Evolutionary conservation across 2,797 vertebrate species (phyloP).

Genomic region (Myripristis murdjan): DNA sequence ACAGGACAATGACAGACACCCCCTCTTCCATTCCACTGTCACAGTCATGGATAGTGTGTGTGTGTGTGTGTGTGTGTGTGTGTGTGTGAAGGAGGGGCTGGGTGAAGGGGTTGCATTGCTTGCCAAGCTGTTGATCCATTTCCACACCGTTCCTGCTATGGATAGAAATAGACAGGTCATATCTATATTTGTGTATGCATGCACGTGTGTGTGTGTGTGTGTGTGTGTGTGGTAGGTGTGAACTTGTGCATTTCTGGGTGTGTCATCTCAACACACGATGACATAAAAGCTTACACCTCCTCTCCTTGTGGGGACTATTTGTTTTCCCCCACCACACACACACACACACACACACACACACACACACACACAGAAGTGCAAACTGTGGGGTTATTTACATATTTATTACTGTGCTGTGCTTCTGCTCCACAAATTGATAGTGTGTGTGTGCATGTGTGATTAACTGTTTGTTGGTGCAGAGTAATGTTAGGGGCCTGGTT

Average conservation of each 20-base stretch:
- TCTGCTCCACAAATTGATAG: conserved; percentile 62
- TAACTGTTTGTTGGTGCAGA: conserved; percentile 45
- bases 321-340: conserved; percentile 27
- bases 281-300: conserved; percentile 49
- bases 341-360: conserved; percentile 9
- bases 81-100: too few relatives aligned
- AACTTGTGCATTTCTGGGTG: conserved; percentile 6
- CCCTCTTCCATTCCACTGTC: conserved; percentile 52
- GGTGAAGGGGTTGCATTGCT: conserved; percentile 25
- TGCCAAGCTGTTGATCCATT: conserved; percentile 55
- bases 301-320: conserved; percentile 36
- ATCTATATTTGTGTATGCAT: conserved; percentile 12
- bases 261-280: conserved; percentile 35
- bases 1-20: conserved; percentile 75
- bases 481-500: conserved; percentile 49
- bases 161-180: conserved; percentile 34
- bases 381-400: conserved; percentile 67
- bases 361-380: neutral
- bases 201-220: conserved; percentile 42
- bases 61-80: too few relatives aligned
- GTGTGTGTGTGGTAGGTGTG: too few relatives aligned
- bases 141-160: conserved; percentile 49
- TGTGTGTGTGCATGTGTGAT: conserved; percentile 48
- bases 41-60: conserved; percentile 57
- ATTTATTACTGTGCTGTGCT: conserved; percentile 67